phyloP scores from a whole-genome alignment of 2,797 vertebrate species.

The Forpus xanthops region DNA sequence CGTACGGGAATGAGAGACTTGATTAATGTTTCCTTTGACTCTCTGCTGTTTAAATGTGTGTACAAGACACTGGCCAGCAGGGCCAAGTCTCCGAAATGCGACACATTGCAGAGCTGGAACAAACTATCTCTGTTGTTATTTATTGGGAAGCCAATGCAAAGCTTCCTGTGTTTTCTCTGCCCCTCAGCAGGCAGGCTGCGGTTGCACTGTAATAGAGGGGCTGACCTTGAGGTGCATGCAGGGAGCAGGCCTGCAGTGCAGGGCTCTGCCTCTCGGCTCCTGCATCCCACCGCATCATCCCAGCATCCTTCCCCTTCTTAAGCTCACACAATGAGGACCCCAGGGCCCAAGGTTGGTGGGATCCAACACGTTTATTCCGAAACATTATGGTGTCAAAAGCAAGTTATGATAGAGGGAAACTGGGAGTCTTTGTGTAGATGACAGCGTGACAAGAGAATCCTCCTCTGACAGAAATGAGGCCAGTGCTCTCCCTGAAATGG shows the following conservation, averaged over 20 bases:
- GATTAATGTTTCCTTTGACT: slow-evolving; percentile 26
- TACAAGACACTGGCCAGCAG: not conserved
- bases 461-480: slow-evolving; percentile 37
- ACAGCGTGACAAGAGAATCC: not conserved
- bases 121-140: not conserved
- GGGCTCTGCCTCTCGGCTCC: not conserved
- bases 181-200: not conserved
- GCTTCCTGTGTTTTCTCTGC: not conserved
- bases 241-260: not conserved
- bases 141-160: not conserved
- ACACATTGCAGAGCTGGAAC: not conserved
- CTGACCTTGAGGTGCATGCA: not conserved
- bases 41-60: not conserved
- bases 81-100: not conserved
- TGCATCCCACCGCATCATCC: not conserved
- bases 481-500: not conserved
- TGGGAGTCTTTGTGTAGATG: slow-evolving; percentile 7
- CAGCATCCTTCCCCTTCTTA: not conserved
- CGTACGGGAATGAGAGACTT: not conserved
- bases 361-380: not conserved
- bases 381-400: not conserved
- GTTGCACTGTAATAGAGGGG: not conserved
- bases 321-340: not conserved
- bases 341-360: not conserved
- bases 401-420: not conserved